phyloP scores from a whole-genome alignment of 64 coral and sea anemone genomes.

The Exaiptasia diaphana region DNA sequence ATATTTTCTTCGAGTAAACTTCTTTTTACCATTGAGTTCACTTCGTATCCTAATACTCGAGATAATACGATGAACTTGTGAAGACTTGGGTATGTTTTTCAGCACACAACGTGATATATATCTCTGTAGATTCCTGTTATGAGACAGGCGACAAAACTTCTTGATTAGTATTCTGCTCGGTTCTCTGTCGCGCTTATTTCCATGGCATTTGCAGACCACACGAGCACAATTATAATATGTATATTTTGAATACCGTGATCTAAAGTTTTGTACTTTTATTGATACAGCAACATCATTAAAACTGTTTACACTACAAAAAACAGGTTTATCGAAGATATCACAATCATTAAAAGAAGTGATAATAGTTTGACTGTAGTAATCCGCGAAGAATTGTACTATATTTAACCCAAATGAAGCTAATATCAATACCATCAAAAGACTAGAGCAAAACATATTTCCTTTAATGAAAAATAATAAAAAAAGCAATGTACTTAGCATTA shows the following conservation, averaged over 20 bases:
- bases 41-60: background rate
- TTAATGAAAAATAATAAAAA: too few species aligned
- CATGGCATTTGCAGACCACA: constrained; percentile 63
- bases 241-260: constrained; percentile 31
- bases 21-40: too few species aligned
- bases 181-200: constrained; percentile 58
- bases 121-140: background rate
- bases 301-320: background rate
- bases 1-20: too few species aligned
- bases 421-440: too few species aligned
- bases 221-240: constrained; percentile 39
- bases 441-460: too few species aligned
- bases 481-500: too few species aligned
- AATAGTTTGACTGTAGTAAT: too few species aligned
- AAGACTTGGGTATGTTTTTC: background rate
- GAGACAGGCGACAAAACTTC: background rate
- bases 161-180: constrained; percentile 55
- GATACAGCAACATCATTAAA: constrained; percentile 33
- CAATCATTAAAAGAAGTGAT: too few species aligned
- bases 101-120: background rate
- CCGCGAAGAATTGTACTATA: too few species aligned
- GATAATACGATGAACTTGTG: constrained; percentile 7
- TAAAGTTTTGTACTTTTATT: constrained; percentile 16
- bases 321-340: too few species aligned
- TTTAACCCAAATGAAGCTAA: too few species aligned